These are phyloP conservation scores for Eciton burchellii DNA, from an alignment of 1,140 invertebrate species.

Conservation along the genomic window DNA sequence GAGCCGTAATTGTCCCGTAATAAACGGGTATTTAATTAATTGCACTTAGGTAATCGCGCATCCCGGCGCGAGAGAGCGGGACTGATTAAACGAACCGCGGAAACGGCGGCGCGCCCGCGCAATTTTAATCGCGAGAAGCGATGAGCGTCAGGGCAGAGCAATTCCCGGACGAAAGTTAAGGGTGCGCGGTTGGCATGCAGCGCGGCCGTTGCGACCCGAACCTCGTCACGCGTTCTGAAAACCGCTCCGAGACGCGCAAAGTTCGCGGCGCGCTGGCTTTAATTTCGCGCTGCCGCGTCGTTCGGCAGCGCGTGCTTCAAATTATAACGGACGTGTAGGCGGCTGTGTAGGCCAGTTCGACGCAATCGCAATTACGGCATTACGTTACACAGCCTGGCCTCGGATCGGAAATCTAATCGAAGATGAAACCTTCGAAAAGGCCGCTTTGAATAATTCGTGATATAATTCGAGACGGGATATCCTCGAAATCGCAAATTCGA, in stretches of 20 bases:
- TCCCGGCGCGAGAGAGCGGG: neutral
- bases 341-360: too few species aligned
- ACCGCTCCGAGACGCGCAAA: neutral
- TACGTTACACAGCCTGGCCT: too few species aligned
- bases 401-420: too few species aligned
- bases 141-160: neutral
- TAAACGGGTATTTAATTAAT: slow-evolving; percentile 28
- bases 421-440: too few species aligned
- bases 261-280: neutral
- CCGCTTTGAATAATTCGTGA: too few species aligned
- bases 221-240: neutral
- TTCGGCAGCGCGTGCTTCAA: too few species aligned
- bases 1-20: neutral
- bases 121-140: neutral
- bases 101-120: neutral
- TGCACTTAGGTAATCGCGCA: neutral
- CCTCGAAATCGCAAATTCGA: too few species aligned
- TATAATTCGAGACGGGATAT: too few species aligned
- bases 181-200: neutral
- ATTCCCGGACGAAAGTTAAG: neutral
- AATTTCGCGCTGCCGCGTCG: neutral
- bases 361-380: too few species aligned
- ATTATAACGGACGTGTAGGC: too few species aligned
- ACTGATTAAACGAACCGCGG: neutral
- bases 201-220: neutral